Evolutionary conservation across 2,113 vertebrate species (phyloP).

Genomic region (Corythoichthys haematopterus): DNA sequence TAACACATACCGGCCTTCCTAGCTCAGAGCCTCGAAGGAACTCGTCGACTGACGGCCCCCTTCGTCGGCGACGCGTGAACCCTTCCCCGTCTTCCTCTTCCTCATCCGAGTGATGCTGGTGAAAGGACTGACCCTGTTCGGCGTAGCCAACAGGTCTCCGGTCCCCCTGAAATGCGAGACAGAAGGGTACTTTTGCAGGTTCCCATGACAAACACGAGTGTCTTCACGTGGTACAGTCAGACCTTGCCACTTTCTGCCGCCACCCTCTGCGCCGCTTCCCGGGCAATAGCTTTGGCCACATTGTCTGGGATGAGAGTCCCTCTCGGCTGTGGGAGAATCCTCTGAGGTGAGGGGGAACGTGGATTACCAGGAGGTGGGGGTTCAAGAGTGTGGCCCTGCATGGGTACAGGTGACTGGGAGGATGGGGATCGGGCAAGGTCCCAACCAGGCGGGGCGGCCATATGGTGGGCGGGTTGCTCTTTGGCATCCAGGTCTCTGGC

Average conservation of each 20-base stretch:
- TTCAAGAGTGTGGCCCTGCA: constrained; percentile 79
- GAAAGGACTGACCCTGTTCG: constrained; percentile 68
- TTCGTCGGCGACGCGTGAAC: constrained; percentile 76
- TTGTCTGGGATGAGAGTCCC: constrained; percentile 83
- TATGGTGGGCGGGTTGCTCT: constrained; percentile 74
- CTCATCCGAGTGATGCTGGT: constrained; percentile 80
- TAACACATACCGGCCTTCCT: constrained; percentile 81
- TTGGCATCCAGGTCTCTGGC: constrained; percentile 90
- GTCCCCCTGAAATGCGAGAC: constrained; percentile 72
- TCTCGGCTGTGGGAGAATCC: constrained; percentile 90
- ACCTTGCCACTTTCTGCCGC: constrained; percentile 85
- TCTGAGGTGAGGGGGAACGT: constrained; percentile 88
- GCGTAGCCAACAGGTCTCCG: constrained; percentile 68
- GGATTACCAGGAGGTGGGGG: constrained; percentile 72
- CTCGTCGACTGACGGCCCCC: constrained; percentile 88
- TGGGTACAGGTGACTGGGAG: constrained; percentile 55
- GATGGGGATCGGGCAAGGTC: constrained; percentile 59
- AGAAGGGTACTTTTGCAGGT: neutral
- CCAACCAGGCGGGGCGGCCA: constrained; percentile 55
- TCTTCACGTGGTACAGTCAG: constrained; percentile 30
- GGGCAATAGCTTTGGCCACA: constrained; percentile 90
- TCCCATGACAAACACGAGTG: neutral
- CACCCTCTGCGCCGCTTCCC: constrained; percentile 89
- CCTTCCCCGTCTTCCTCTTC: constrained; percentile 86
- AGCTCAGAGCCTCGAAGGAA: constrained; percentile 92